Conservation (phyloP, 2,797 vertebrate species). For the Microctenopoma stevenorrisi region DNA sequence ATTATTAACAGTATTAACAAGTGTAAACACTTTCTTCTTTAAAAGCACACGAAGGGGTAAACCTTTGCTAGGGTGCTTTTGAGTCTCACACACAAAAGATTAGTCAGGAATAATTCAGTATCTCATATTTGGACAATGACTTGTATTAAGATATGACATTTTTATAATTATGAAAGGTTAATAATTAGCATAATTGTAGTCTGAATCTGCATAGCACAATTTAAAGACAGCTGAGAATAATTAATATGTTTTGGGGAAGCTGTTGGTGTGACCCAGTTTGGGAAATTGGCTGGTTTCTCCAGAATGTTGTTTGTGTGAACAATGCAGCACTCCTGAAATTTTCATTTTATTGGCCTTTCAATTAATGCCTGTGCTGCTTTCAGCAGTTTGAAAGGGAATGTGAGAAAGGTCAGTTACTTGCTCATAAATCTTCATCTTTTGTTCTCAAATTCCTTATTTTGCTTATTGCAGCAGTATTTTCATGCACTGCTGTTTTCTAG, state of each 20-base stretch:
- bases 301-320: slow-evolving; percentile 33
- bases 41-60: too few species aligned
- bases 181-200: slow-evolving; percentile 23
- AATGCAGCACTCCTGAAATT: slow-evolving; percentile 35
- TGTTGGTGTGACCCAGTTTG: slow-evolving; percentile 52
- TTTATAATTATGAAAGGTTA: slow-evolving; percentile 2
- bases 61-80: neutral
- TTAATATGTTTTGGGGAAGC: slow-evolving; percentile 35
- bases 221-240: slow-evolving; percentile 48
- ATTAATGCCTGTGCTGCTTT: slow-evolving; percentile 12
- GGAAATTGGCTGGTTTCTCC: slow-evolving; percentile 37
- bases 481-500: neutral
- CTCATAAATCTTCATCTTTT: slow-evolving; percentile 3
- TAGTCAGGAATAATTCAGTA: slow-evolving; percentile 8
- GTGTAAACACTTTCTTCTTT: too few species aligned
- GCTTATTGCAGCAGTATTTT: neutral
- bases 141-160: slow-evolving; percentile 12
- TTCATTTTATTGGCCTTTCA: slow-evolving; percentile 13
- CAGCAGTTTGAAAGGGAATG: neutral
- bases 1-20: too few species aligned
- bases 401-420: slow-evolving; percentile 8
- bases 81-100: neutral
- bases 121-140: slow-evolving; percentile 18
- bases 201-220: slow-evolving; percentile 31
- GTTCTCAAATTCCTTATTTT: neutral